Evolutionary conservation across 2,113 vertebrate genomes (phyloP).

Genomic region (Zapus hudsonius): DNA sequence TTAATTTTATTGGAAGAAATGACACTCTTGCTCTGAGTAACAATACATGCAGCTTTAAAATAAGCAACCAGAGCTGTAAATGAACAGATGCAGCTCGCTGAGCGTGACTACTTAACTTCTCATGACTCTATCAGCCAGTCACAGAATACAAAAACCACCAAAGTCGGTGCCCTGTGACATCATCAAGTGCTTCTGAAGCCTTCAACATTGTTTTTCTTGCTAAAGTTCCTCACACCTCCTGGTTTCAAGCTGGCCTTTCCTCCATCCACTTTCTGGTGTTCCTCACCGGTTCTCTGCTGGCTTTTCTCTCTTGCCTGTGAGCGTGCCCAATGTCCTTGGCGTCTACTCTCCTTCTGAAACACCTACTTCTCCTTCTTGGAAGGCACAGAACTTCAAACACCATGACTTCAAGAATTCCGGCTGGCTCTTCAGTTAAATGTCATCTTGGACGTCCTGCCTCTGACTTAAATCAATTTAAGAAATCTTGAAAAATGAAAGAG

Average conservation of each 20-base stretch:
- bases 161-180: background rate
- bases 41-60: background rate
- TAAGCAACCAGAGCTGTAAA: background rate
- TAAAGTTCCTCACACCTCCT: conserved; percentile 3
- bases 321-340: background rate
- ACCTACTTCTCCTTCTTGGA: conserved; percentile 20
- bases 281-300: background rate
- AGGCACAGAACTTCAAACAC: background rate
- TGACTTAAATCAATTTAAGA: conserved; percentile 18
- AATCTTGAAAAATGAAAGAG: background rate
- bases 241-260: background rate
- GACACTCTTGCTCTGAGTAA: background rate
- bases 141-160: background rate
- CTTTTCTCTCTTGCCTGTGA: conserved; percentile 5
- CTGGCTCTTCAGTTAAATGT: background rate
- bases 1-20: background rate
- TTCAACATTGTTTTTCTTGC: background rate
- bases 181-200: background rate
- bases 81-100: background rate
- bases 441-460: background rate
- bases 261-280: background rate
- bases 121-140: background rate
- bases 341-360: conserved; percentile 4
- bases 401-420: conserved; percentile 25
- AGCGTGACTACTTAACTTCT: background rate